Evolutionary conservation across 53 echinoderm and acorn worm species (phyloP), one percentile per base, ranked within the genome.

Genomic region (Mesocentrotus franciscanus): DNA sequence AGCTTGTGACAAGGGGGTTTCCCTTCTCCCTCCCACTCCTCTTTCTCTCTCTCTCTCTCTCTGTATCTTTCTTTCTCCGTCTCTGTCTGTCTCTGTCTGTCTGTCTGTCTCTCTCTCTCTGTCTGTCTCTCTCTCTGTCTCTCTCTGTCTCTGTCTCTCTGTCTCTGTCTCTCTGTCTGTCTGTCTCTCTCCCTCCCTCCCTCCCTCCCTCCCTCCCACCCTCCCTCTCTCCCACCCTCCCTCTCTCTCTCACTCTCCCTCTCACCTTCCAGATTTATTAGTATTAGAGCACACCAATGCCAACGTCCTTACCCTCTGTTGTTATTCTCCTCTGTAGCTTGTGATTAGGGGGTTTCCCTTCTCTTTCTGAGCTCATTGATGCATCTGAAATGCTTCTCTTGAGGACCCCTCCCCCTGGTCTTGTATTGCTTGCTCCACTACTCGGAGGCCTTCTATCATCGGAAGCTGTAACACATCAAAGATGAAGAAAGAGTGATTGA

Each of bases 371-470:
- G 42, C 39, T 90, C 0, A 75, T 60, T 20, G 96, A 95, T 49
- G 95, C 95, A 17, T 94, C 95, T 60, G 96, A 96, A 24, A 93
- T 92, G 58, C 96, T 96, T 62, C 96, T 61, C 92, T 96, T 96
- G 83, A 81, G 95, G 0, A 55, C 76, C 29, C 93, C 92, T 4
- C 90, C 91, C 15, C 58, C 74, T 75, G 75, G 59, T 59, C 76
- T 93, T 17, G 42, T 70, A 30, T 26, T 24, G 29, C 83, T 94
- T 22, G 61, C 39, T 29, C 83, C 84, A 10, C 33, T 27, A 35
- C 84, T 94, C 17, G 61, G 4, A 32, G 94, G 84, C 14, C 84
- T 61, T 66, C 94, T 79, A 64, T 83, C 94, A 61, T 94, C 94
- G 36, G 94, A 61, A 34, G 94, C 94, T 94, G 93, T 14, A 30